Conservation (phyloP, 1,140 invertebrate genomes). For the Drosophila asahinai region DNA sequence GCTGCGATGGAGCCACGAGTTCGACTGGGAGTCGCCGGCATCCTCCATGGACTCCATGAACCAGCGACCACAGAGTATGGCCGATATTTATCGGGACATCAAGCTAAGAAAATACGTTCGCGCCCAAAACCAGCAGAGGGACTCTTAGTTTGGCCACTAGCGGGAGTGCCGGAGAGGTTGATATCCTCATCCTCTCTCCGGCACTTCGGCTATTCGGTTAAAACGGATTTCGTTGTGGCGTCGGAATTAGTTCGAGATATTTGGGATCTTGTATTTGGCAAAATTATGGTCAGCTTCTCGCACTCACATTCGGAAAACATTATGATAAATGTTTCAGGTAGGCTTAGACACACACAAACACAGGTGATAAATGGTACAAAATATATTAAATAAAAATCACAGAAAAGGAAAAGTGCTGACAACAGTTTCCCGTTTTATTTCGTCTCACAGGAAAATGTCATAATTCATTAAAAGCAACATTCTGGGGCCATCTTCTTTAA, state of each 20-base stretch:
- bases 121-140: neutral
- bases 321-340: too few relatives aligned
- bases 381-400: too few relatives aligned
- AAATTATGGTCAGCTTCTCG: conserved; percentile 7
- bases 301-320: neutral
- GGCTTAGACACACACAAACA: too few relatives aligned
- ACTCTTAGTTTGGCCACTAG: neutral
- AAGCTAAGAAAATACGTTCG: neutral
- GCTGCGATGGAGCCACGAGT: neutral
- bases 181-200: neutral
- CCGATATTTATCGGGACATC: neutral
- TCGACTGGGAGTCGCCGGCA: neutral
- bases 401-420: too few relatives aligned
- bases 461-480: too few relatives aligned
- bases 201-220: conserved; percentile 6
- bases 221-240: neutral
- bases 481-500: too few relatives aligned
- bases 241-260: too few relatives aligned
- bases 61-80: too few relatives aligned
- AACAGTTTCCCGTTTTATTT: too few relatives aligned
- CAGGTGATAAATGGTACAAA: too few relatives aligned
- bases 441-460: too few relatives aligned
- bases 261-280: neutral
- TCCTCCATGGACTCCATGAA: neutral
- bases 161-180: neutral